Conservation (phyloP, 2,113 vertebrate genomes). For the Ellobius talpinus region DNA sequence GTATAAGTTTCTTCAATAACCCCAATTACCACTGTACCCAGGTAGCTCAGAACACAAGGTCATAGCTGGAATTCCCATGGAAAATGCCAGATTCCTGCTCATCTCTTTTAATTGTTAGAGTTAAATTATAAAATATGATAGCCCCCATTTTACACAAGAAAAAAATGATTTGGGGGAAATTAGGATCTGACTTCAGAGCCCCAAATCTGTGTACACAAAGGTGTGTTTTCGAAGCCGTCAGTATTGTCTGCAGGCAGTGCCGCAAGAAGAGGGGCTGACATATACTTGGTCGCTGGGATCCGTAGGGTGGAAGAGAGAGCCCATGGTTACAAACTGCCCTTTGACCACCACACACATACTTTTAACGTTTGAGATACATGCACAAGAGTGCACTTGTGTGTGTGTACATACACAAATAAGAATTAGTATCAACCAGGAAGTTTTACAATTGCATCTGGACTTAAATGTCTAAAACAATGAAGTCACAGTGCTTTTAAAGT, state of each 20-base stretch:
- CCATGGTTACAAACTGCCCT: neutral
- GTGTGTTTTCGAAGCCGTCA: neutral
- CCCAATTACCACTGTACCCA: neutral
- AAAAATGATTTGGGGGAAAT: neutral
- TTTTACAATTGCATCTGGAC: neutral
- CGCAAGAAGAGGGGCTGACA: neutral
- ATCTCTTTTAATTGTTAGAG: neutral
- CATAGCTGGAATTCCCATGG: neutral
- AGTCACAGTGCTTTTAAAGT: neutral
- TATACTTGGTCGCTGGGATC: neutral
- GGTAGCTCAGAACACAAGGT: neutral
- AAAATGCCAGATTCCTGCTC: neutral
- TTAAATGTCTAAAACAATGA: neutral
- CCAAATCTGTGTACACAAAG: neutral
- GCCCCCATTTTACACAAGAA: neutral
- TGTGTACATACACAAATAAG: neutral
- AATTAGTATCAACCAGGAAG: neutral
- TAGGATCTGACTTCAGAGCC: neutral
- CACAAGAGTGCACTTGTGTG: neutral
- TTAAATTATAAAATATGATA: neutral
- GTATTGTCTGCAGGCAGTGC: neutral
- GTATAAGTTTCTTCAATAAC: neutral
- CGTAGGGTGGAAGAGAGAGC: neutral
- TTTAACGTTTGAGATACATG: neutral
- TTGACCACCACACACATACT: neutral